phyloP scores from a whole-genome alignment of 2,797 vertebrate species.

The Chaunax sp. region DNA sequence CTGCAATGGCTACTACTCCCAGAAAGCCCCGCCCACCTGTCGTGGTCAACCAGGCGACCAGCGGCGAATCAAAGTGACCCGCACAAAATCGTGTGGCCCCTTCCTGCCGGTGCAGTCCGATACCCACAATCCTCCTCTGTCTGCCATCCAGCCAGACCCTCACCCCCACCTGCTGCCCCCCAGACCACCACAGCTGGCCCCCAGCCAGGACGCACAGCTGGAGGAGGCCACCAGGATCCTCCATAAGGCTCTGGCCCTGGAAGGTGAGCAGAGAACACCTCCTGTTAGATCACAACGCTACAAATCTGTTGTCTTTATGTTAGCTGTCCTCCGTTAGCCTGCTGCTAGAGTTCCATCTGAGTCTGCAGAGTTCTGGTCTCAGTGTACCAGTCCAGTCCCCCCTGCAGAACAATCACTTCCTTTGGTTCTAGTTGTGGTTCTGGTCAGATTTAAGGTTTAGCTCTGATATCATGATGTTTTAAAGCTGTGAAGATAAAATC shows the following conservation, averaged over 20 bases:
- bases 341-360: no score
- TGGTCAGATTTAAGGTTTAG: no score
- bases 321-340: no score
- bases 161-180: conserved; percentile 69
- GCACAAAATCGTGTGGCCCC: conserved; percentile 88
- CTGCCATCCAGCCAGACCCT: conserved; percentile 63
- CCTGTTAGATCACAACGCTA: neutral
- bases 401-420: no score
- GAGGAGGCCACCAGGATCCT: conserved; percentile 84
- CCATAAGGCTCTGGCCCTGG: conserved; percentile 90
- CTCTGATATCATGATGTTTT: neutral
- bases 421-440: no score
- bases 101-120: conserved; percentile 71
- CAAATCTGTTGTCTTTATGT: neutral
- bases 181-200: conserved; percentile 51
- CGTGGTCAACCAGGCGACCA: conserved; percentile 77
- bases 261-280: conserved; percentile 67
- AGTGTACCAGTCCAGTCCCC: neutral
- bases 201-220: conserved; percentile 65
- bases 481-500: neutral
- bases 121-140: conserved; percentile 31
- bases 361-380: no score
- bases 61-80: conserved; percentile 80
- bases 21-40: conserved; percentile 76
- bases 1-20: conserved; percentile 59